Conservation (phyloP, 2,113 vertebrate genomes). For the Helogale parvula region DNA sequence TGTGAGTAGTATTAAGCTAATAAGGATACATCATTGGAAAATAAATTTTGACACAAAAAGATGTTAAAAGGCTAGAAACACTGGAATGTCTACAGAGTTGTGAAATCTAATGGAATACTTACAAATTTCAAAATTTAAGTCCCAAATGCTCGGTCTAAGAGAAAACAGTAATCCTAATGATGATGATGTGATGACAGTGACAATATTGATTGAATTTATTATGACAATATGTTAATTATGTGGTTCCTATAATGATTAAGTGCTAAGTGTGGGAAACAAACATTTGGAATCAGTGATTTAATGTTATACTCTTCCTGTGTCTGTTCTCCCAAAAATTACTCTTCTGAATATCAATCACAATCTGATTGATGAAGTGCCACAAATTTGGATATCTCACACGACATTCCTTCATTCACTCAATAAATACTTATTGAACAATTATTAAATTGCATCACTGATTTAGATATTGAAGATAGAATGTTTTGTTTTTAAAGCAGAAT, state of each 20-base stretch:
- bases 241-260: not conserved
- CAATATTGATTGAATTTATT: slow-evolving; percentile 12
- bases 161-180: not conserved
- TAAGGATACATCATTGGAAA: not conserved
- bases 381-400: not conserved
- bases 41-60: not conserved
- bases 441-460: not conserved
- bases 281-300: not conserved
- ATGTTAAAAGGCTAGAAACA: not conserved
- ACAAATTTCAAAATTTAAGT: not conserved
- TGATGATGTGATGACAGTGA: not conserved
- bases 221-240: not conserved
- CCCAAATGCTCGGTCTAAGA: not conserved
- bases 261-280: not conserved
- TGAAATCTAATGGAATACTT: not conserved
- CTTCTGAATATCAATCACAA: not conserved
- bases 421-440: not conserved
- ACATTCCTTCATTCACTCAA: not conserved
- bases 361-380: not conserved
- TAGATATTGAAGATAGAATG: not conserved
- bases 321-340: not conserved
- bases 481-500: not conserved
- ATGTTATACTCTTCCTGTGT: not conserved
- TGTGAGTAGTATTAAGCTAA: not conserved
- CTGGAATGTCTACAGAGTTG: not conserved